Percentiles rank a stretch among this genome's conserved stretches.
phyloP scores from a whole-genome alignment of 2,113 vertebrate genomes.

The Dipodomys stephensi region DNA sequence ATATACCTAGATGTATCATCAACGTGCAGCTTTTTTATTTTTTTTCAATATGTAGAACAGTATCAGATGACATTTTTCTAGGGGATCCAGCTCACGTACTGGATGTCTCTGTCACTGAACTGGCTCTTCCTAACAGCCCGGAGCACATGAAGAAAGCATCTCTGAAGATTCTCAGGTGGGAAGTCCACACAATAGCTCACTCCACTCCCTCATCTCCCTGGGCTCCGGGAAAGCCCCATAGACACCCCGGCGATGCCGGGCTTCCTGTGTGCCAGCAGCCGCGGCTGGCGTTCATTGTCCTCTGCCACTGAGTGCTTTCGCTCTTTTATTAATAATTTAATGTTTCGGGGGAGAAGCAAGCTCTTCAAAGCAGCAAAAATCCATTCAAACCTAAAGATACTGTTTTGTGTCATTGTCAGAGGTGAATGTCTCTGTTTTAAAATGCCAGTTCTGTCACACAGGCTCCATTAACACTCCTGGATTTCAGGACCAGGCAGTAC shows the following conservation, averaged over 20 bases:
- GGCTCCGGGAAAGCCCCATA: not conserved
- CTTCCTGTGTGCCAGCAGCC: not conserved
- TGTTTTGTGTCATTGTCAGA: not conserved
- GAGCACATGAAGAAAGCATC: not conserved
- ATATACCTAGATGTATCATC: slow-evolving; percentile 81
- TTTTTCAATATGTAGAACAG: slow-evolving; percentile 64
- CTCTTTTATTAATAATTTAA: slow-evolving; percentile 77
- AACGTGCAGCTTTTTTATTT: slow-evolving; percentile 77
- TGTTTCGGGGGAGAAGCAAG: not conserved
- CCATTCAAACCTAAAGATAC: slow-evolving; percentile 52
- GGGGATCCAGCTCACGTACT: slow-evolving; percentile 71
- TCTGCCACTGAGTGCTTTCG: slow-evolving; percentile 3
- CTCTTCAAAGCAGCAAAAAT: slow-evolving; percentile 64
- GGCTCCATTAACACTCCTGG: slow-evolving; percentile 36
- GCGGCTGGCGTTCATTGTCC: not conserved
- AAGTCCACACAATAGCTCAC: slow-evolving; percentile 57
- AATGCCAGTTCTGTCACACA: slow-evolving; percentile 50
- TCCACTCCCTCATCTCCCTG: not conserved
- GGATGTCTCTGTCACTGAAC: slow-evolving; percentile 68
- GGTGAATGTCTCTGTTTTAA: slow-evolving; percentile 49
- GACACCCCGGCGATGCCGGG: not conserved
- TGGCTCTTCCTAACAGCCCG: slow-evolving; percentile 59
- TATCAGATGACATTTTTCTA: slow-evolving; percentile 77
- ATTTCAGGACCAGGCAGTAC: slow-evolving; percentile 32
- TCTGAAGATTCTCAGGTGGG: not conserved